phyloP scores from a whole-genome alignment of 2,888 invertebrate species.

The Drosophila anomalata region DNA sequence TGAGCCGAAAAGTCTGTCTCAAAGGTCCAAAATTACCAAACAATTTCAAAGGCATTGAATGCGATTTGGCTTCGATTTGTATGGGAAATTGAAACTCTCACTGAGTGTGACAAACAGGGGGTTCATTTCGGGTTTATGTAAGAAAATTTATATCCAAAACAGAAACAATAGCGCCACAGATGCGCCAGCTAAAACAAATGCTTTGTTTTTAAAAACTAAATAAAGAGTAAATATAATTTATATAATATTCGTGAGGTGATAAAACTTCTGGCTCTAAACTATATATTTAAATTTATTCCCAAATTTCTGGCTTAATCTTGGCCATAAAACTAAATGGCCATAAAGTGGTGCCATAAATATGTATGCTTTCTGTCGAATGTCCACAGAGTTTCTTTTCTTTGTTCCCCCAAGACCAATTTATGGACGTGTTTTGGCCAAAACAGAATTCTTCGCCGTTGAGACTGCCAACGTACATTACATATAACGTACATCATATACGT shows the following conservation, averaged over 20 bases:
- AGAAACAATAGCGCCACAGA: not conserved
- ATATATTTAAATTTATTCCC: constrained; percentile 20
- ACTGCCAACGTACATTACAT: not conserved
- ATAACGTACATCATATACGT: no score
- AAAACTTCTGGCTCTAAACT: not conserved
- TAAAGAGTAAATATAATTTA: not conserved
- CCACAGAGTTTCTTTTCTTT: constrained; percentile 17
- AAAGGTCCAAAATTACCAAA: constrained; percentile 65
- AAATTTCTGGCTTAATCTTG: not conserved
- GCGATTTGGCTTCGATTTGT: constrained; percentile 50
- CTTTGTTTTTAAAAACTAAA: constrained; percentile 15
- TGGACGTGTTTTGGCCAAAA: constrained; percentile 11
- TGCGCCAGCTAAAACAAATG: constrained; percentile 7
- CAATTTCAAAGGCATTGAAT: constrained; percentile 54
- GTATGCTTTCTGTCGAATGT: constrained; percentile 9
- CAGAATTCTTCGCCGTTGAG: constrained; percentile 7
- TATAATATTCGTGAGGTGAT: not conserved
- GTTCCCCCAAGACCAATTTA: not conserved
- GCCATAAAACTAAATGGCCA: constrained; percentile 27
- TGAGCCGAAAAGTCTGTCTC: constrained; percentile 64
- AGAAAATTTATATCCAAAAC: constrained; percentile 17
- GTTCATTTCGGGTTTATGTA: constrained; percentile 48
- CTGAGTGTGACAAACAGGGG: constrained; percentile 2
- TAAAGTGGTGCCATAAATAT: constrained; percentile 20
- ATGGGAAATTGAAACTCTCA: constrained; percentile 64